These are phyloP conservation scores for Hirundichthys speculiger DNA, from an alignment of 2,113 vertebrate genomes.

Conservation along the genomic window DNA sequence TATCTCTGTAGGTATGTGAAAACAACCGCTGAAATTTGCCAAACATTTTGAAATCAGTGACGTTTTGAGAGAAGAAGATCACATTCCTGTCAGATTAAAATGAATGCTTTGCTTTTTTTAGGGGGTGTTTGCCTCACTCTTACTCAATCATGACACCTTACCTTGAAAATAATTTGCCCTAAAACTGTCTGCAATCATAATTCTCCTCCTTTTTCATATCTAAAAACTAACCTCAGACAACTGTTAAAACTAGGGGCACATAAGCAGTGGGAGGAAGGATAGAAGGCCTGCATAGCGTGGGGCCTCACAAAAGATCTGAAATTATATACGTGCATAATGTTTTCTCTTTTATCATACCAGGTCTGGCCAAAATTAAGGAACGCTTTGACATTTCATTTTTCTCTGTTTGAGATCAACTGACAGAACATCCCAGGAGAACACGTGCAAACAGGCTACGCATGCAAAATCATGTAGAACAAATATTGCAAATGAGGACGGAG, in stretches of 20 bases:
- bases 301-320: slow-evolving; percentile 15
- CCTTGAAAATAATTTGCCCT: slow-evolving; percentile 3
- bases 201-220: slow-evolving; percentile 12
- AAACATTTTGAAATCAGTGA: slow-evolving; percentile 19
- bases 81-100: slow-evolving; percentile 48
- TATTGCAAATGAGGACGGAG: slow-evolving; percentile 41
- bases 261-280: slow-evolving; percentile 9
- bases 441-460: slow-evolving; percentile 15
- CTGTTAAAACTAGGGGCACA: slow-evolving; percentile 12
- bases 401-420: background rate
- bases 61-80: slow-evolving; percentile 15
- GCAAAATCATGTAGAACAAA: slow-evolving; percentile 34
- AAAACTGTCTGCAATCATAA: slow-evolving; percentile 9
- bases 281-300: background rate
- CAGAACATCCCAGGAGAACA: background rate
- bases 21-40: background rate
- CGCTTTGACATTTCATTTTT: background rate
- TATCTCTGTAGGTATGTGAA: background rate
- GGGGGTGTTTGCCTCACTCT: slow-evolving; percentile 6
- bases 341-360: too few species aligned
- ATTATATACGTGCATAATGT: too few species aligned
- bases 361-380: slow-evolving; percentile 2
- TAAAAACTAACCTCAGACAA: slow-evolving; percentile 2
- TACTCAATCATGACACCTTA: slow-evolving; percentile 18
- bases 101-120: background rate